Evolutionary conservation across 2,797 vertebrate genomes (phyloP).

Genomic region (Thaleichthys pacificus): DNA sequence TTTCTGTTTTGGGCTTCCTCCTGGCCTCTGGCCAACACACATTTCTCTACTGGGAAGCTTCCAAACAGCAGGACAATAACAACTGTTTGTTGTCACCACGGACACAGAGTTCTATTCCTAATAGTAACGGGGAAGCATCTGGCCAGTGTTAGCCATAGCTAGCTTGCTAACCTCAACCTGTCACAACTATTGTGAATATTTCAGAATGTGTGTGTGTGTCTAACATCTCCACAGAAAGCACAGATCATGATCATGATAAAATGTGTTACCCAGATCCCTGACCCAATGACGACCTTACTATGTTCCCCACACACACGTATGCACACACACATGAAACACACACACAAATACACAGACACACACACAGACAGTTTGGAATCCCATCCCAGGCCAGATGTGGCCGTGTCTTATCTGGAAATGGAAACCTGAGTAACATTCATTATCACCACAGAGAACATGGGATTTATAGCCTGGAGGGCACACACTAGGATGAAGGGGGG

Average conservation of each 20-base stretch:
- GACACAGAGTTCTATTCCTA: constrained; percentile 58
- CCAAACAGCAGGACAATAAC: constrained; percentile 69
- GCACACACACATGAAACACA: background rate
- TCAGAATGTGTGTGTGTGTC: constrained; percentile 7
- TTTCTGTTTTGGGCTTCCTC: background rate
- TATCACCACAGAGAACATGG: constrained; percentile 14
- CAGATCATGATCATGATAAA: constrained; percentile 17
- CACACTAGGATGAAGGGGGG: background rate
- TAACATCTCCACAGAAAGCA: constrained; percentile 3
- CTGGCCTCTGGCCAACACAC: constrained; percentile 54
- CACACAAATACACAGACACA: constrained; percentile 6
- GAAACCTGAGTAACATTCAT: constrained; percentile 14
- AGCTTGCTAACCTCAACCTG: constrained; percentile 47
- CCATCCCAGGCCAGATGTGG: constrained; percentile 8
- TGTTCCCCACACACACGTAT: constrained; percentile 2
- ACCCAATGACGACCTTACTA: background rate
- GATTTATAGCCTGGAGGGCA: constrained; percentile 17
- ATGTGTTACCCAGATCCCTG: background rate
- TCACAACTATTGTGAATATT: constrained; percentile 10
- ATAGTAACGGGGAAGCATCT: constrained; percentile 63
- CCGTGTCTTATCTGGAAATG: constrained; percentile 3
- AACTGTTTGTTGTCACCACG: constrained; percentile 69
- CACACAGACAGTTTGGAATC: constrained; percentile 1
- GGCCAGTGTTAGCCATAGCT: constrained; percentile 65
- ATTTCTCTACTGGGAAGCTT: constrained; percentile 53